A percentile compares a stretch with the other conserved stretches of the same genome.
These are phyloP conservation scores for Tamandua tetradactyla DNA, from an alignment of 2,797 vertebrate species.

Conservation along the genomic window DNA sequence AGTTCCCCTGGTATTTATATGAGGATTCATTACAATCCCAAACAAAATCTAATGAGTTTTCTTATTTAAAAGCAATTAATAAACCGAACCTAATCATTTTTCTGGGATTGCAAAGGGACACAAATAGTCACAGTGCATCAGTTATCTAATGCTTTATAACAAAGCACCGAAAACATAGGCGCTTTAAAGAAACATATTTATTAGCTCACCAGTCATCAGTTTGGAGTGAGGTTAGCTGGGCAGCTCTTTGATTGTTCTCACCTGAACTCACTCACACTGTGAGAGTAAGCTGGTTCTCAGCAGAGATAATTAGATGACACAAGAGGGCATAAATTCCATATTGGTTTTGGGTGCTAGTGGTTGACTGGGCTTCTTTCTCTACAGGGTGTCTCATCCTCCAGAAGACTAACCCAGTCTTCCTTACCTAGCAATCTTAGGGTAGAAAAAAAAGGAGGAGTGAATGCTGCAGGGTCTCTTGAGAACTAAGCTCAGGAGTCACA, in stretches of 20 bases:
- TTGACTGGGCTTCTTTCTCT: neutral
- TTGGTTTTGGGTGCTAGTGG: neutral
- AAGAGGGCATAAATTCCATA: neutral
- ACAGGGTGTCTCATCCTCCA: rapidly evolving
- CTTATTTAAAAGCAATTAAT: neutral
- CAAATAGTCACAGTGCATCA: neutral
- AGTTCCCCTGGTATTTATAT: neutral
- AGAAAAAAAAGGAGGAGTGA: too few relatives aligned
- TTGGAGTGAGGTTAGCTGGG: neutral
- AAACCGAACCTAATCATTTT: neutral
- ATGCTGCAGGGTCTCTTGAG: neutral
- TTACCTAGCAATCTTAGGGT: neutral
- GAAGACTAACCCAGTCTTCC: neutral
- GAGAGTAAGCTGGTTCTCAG: neutral
- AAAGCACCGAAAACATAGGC: neutral
- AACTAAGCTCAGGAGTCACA: neutral
- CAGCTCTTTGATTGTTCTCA: neutral
- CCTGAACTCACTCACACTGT: neutral
- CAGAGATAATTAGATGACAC: neutral
- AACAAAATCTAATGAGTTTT: neutral
- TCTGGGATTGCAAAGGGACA: neutral
- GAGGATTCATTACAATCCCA: neutral
- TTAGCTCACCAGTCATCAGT: neutral
- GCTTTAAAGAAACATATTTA: neutral
- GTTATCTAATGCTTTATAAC: neutral